Base-by-base conservation (phyloP, 2,797 vertebrate species). In the Aulostomus chinensis region DNA sequence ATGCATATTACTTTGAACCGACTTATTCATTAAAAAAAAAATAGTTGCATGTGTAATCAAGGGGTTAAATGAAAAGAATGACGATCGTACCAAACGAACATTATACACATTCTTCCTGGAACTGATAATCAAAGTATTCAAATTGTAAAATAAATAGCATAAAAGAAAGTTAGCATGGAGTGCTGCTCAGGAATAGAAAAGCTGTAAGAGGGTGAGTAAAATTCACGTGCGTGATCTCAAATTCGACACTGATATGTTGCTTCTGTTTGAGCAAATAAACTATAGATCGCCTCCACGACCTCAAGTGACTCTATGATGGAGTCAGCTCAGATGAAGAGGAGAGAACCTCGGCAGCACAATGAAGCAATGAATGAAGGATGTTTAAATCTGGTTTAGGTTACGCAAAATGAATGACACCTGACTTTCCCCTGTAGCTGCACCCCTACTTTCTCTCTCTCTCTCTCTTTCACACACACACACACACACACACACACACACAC, bases 381-480 rank as follows among this genome's bases (percentile, higher is more conserved):
- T 47, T 76, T 68, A 68, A 78, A 80, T 62, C 68, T 73, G 67
- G 49, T 33, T 24, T 42, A 42, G 40, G 58, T 68, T 16, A 49
- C 34, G 36, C 68, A 29, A 73, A n/a, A n/a, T n/a, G n/a, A 72
- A 58, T 57, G 30, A 53, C 57, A 63, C 68, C 55, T 56, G 60
- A 64, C 49, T 65, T 57, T 17, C 53, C 58, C 50, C 39, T 55
- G 60, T 72, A 72, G 61, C 68, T 65, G 65, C 71, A 68, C 57
- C 58, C 54, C 58, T 31, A 14, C 43, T 64, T 50, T 38, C 54
- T 32, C 30, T 49, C 21, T 22, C 21, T 4, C 21, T 22, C 21
- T 22, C 24, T 3, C 24, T 7, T 8, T 7, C 39, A 41, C 59
- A 59, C 42, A 40, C 57, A 58, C 22, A 33, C 39, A 68, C 58